Percentiles rank a stretch among this genome's conserved stretches.
phyloP scores from a whole-genome alignment of 2,797 vertebrate species.

The Scyliorhinus canicula region DNA sequence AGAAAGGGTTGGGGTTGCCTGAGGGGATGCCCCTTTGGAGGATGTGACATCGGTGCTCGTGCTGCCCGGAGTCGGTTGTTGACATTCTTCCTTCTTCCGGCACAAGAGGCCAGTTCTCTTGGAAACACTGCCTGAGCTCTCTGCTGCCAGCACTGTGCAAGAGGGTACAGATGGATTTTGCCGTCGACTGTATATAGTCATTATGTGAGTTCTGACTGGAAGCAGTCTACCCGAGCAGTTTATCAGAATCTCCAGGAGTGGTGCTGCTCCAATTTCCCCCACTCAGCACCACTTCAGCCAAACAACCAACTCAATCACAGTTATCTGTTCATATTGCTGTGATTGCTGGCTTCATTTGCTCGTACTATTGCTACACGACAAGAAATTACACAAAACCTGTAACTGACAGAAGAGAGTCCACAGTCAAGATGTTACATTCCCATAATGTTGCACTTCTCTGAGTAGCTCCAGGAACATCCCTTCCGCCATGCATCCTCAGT shows the following conservation, averaged over 20 bases:
- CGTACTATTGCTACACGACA: background rate
- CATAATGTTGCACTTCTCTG: background rate
- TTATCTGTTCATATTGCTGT: background rate
- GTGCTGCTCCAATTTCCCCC: background rate
- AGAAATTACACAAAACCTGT: background rate
- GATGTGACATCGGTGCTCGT: no score
- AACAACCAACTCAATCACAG: background rate
- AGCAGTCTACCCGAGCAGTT: background rate
- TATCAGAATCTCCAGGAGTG: background rate
- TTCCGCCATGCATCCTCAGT: background rate
- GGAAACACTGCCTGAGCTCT: no score
- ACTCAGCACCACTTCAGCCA: background rate
- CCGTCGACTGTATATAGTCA: background rate
- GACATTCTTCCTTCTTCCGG: no score
- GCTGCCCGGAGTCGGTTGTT: no score
- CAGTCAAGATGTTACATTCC: background rate
- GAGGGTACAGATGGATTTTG: background rate
- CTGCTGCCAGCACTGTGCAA: no score
- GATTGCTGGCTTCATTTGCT: background rate
- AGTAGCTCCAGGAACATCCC: background rate
- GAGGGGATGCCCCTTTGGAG: no score
- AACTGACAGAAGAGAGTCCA: background rate
- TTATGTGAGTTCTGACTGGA: background rate
- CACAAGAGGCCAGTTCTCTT: no score
- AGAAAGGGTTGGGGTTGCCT: no score